Percentiles rank a stretch among this genome's conserved stretches.
Conservation (phyloP, 2,888 invertebrate genomes). For the Lithophane socia region DNA sequence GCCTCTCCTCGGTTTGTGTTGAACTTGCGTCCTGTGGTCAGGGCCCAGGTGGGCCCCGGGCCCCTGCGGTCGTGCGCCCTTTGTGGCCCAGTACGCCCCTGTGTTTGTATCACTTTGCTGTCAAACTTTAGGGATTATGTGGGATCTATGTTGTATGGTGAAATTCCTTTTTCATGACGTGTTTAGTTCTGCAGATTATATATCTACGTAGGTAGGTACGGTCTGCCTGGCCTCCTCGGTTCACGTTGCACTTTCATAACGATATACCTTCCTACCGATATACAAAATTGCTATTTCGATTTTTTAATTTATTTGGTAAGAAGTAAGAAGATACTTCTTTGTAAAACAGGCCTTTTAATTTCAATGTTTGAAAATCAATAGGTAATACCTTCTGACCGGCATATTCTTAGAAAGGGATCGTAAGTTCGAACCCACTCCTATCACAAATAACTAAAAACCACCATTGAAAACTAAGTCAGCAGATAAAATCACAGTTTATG, state of each 20-base stretch:
- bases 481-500: slow-evolving; percentile 7
- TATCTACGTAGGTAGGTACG: not conserved
- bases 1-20: slow-evolving; percentile 36
- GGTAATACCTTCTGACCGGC: not conserved
- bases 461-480: not conserved
- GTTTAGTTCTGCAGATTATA: not conserved
- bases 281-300: not conserved
- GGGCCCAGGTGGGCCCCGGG: slow-evolving; percentile 46
- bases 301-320: not conserved
- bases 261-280: not conserved
- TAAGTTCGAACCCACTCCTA: not conserved
- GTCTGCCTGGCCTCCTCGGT: not conserved
- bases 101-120: slow-evolving; percentile 46
- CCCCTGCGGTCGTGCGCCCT: slow-evolving; percentile 51
- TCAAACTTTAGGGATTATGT: slow-evolving; percentile 52
- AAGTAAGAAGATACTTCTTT: not conserved
- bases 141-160: slow-evolving; percentile 14
- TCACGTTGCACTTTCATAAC: not conserved
- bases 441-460: not conserved
- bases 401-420: not conserved
- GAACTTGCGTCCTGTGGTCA: slow-evolving; percentile 59
- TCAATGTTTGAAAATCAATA: not conserved
- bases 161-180: slow-evolving; percentile 26
- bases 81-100: slow-evolving; percentile 22
- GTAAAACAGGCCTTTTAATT: not conserved